Evolutionary conservation across 2,113 vertebrate genomes (phyloP).

Genomic region (Trematocara macrostoma): DNA sequence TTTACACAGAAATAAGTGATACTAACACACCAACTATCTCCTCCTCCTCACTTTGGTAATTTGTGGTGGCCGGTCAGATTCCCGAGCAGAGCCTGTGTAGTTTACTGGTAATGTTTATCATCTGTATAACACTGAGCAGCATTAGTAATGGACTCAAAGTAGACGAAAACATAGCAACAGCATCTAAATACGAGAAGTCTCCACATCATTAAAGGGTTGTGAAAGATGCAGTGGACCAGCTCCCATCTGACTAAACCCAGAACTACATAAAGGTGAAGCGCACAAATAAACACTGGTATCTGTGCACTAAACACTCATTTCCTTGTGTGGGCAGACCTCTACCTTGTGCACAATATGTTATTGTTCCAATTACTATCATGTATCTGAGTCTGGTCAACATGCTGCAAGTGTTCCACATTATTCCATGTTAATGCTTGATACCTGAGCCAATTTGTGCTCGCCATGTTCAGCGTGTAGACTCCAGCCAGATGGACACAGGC

Average conservation of each 20-base stretch:
- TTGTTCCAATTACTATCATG: conserved; percentile 1
- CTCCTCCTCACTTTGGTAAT: not conserved
- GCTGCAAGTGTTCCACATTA: not conserved
- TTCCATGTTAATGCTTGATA: not conserved
- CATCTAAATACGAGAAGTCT: not conserved
- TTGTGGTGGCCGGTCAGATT: not conserved
- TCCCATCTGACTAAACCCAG: not conserved
- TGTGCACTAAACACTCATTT: not conserved
- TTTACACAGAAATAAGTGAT: not conserved
- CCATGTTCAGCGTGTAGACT: not conserved
- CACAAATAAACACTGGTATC: not conserved
- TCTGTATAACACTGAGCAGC: not conserved
- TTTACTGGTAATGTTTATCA: not conserved
- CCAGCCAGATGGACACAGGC: not conserved
- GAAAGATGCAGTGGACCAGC: not conserved
- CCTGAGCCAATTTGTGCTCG: not conserved
- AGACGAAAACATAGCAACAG: not conserved
- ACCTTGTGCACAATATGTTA: not conserved
- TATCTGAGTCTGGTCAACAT: not conserved
- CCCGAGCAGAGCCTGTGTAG: not conserved
- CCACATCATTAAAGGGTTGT: not conserved
- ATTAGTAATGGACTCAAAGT: not conserved
- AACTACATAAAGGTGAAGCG: not conserved
- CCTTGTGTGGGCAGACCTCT: not conserved
- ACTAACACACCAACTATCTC: not conserved